Evolutionary conservation across 1,140 invertebrate species (phyloP).

Genomic region (Drosophila trapezifrons): DNA sequence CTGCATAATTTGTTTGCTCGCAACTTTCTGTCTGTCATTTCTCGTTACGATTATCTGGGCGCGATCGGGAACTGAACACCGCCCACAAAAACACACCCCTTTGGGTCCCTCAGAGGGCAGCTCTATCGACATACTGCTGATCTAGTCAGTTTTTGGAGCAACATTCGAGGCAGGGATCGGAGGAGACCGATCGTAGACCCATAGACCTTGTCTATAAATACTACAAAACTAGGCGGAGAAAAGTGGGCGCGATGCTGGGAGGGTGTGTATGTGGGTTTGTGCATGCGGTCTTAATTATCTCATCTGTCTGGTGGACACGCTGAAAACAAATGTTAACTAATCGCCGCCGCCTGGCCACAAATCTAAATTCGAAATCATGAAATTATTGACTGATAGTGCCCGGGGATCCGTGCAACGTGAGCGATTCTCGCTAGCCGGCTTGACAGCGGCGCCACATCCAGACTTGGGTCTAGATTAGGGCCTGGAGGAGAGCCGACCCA

Average conservation of each 20-base stretch:
- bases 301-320: constrained; percentile 68
- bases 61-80: constrained; percentile 9
- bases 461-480: constrained; percentile 21
- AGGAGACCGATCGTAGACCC: constrained; percentile 28
- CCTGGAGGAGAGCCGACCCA: constrained; percentile 9
- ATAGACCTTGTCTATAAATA: constrained; percentile 67
- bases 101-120: background rate
- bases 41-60: constrained; percentile 2
- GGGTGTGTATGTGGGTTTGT: constrained; percentile 24
- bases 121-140: constrained; percentile 5
- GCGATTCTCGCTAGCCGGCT: constrained; percentile 31
- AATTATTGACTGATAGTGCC: constrained; percentile 64
- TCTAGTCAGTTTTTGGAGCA: constrained; percentile 12
- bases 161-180: constrained; percentile 10
- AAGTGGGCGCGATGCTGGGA: constrained; percentile 1
- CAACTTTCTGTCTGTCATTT: background rate
- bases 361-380: constrained; percentile 64
- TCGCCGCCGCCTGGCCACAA: constrained; percentile 52
- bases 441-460: constrained; percentile 46
- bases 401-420: constrained; percentile 42
- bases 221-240: constrained; percentile 8
- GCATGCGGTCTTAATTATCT: constrained; percentile 63
- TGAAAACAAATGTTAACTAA: constrained; percentile 78
- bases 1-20: background rate
- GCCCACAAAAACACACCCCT: constrained; percentile 17